Conservation (phyloP, 2,888 invertebrate species). For the Drosophila fulvimacula region DNA sequence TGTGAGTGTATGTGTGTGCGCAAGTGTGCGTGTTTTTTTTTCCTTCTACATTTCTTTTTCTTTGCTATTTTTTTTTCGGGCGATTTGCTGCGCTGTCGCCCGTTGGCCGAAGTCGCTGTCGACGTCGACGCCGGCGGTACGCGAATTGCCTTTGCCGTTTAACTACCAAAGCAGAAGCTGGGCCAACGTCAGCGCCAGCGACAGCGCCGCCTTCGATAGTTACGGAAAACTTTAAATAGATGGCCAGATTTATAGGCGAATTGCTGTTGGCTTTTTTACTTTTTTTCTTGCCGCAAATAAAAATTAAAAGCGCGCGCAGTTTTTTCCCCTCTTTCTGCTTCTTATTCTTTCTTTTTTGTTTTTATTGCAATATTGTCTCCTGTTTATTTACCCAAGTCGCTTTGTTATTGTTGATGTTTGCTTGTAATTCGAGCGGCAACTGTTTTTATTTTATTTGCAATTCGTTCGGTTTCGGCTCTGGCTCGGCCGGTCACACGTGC, state of each 20-base stretch:
- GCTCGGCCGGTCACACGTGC: constrained; percentile 41
- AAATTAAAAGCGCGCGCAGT: constrained; percentile 52
- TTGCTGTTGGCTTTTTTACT: not conserved
- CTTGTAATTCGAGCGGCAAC: constrained; percentile 43
- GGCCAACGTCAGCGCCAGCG: constrained; percentile 26
- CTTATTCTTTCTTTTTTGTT: constrained; percentile 6
- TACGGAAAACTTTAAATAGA: constrained; percentile 46
- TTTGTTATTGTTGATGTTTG: constrained; percentile 52
- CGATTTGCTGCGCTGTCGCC: constrained; percentile 60
- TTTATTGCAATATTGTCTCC: constrained; percentile 16
- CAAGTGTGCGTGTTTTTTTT: constrained; percentile 70
- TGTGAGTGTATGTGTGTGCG: constrained; percentile 40
- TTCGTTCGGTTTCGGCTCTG: constrained; percentile 23
- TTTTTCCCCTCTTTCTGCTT: constrained; percentile 11
- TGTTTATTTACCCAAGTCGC: constrained; percentile 17
- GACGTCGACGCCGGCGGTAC: constrained; percentile 49
- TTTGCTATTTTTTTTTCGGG: constrained; percentile 49
- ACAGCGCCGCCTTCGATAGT: constrained; percentile 30
- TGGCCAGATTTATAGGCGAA: constrained; percentile 22
- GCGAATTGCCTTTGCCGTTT: constrained; percentile 34
- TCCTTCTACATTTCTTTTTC: constrained; percentile 57
- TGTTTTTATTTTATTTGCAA: constrained; percentile 34
- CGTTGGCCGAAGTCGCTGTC: constrained; percentile 51
- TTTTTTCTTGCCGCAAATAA: constrained; percentile 32
- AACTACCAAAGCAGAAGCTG: constrained; percentile 25